Evolutionary conservation across 2,797 vertebrate genomes (phyloP), one percentile per base, ranked within the genome.

Genomic region (Pampus argenteus): DNA sequence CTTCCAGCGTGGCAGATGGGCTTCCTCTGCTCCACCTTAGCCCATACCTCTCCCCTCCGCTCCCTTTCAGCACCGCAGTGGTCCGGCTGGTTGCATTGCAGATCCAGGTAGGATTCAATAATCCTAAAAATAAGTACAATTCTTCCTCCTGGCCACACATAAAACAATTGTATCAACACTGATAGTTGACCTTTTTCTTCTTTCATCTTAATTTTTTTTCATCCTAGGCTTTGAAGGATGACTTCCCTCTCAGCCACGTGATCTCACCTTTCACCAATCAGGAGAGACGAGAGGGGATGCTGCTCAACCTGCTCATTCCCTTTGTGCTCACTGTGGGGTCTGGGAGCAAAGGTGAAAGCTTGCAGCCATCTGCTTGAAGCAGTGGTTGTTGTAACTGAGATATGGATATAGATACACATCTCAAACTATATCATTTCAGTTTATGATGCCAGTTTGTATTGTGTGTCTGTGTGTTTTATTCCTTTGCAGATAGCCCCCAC

Each of bases 181-280:
- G 1, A 18, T 10, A n/a, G 0, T 11, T 3, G 25, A 1, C 7
- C 28, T 49, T 23, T 56, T 26, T 9, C 61, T 68, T 42, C 26
- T 36, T 36, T 36, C 10, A 11, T 36, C 1, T n/a, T 0, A 1
- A 5, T 18, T 23, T 5, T 1, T 26, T 3, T 11, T 29, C 18
- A 71, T 91, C 89, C 69, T 81, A 99, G 98, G 98, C 98, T 83
- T 94, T 99, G 91, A 99, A 99, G 93, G 98, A 99, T 62, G 98
- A 99, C 94, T 99, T 99, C 34, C 98, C 98, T 18, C 95, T 99
- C 91, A 98, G 97, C 91, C 98, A 99, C 78, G 98, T 99, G 94
- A 98, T 99, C 93, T 99, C 98, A 71, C 98, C 98, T 60, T 99
- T 99, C 94, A 99, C 98, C 93, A 99, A 99, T 95, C 97, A 99